These are phyloP conservation scores for Aplochiton taeniatus DNA, from an alignment of 2,797 vertebrate species.

Conservation along the genomic window DNA sequence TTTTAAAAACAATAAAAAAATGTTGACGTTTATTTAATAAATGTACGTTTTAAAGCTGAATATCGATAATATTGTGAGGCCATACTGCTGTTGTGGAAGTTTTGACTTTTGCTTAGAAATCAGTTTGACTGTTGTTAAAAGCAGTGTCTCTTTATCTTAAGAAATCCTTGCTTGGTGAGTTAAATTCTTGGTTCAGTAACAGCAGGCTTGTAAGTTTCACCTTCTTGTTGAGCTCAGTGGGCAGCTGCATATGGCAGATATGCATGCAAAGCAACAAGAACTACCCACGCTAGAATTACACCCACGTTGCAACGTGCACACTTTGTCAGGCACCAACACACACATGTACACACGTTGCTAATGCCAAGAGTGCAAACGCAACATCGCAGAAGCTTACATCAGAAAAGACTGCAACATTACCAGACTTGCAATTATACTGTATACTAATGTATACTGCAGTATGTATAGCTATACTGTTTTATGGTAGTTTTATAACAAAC, in stretches of 20 bases:
- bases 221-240: constrained; percentile 56
- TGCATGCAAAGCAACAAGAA: constrained; percentile 40
- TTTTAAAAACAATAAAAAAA: too few relatives aligned
- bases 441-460: neutral
- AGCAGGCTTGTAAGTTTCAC: constrained; percentile 38
- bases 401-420: constrained; percentile 22
- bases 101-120: neutral
- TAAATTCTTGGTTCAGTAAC: neutral
- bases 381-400: constrained; percentile 41
- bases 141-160: neutral
- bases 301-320: constrained; percentile 59
- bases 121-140: neutral
- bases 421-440: neutral
- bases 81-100: too few relatives aligned
- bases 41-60: too few relatives aligned
- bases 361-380: constrained; percentile 24
- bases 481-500: too few relatives aligned
- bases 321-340: constrained; percentile 28
- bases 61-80: too few relatives aligned
- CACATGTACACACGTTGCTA: constrained; percentile 14
- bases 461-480: too few relatives aligned
- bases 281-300: constrained; percentile 58
- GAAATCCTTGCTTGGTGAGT: neutral
- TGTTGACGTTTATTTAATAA: too few relatives aligned
- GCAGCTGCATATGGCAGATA: constrained; percentile 67